Evolutionary conservation across 2,888 invertebrate genomes (phyloP).

Genomic region (Eurytoma adleriae): DNA sequence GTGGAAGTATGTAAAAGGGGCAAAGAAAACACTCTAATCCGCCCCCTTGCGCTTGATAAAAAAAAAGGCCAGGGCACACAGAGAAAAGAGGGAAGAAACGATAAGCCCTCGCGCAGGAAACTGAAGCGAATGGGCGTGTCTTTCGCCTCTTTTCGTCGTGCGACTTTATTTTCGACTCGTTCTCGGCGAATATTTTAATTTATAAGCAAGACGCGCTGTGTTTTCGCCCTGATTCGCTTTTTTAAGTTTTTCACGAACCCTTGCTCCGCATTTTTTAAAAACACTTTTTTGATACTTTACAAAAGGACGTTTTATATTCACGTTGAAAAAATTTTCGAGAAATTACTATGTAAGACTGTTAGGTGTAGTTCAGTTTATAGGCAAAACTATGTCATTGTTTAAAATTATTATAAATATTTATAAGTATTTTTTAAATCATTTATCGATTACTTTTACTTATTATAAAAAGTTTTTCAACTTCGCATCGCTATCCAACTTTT

Average conservation of each 20-base stretch:
- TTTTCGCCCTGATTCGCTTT: neutral
- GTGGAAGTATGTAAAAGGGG: conserved; percentile 3
- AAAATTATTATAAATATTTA: neutral
- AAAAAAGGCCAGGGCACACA: neutral
- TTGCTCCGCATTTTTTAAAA: neutral
- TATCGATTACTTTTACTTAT: too few species aligned
- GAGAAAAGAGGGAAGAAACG: conserved; percentile 17
- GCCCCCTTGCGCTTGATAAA: neutral
- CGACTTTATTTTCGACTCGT: conserved; percentile 40
- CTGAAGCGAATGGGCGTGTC: conserved; percentile 25
- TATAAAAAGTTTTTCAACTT: too few species aligned
- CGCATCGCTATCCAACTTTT: too few species aligned
- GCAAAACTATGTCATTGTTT: too few species aligned
- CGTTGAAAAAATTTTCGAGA: too few species aligned
- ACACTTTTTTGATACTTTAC: too few species aligned
- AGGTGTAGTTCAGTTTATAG: too few species aligned
- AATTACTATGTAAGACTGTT: too few species aligned
- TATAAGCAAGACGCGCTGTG: conserved; percentile 19
- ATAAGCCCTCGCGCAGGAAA: conserved; percentile 37
- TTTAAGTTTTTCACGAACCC: neutral
- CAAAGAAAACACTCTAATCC: neutral
- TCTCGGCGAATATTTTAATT: conserved; percentile 40
- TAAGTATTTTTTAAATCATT: neutral
- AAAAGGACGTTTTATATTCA: too few species aligned
- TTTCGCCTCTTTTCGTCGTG: neutral